Base-by-base conservation (phyloP, 2,888 invertebrate genomes). In the Dasysyrphus albostriatus region DNA sequence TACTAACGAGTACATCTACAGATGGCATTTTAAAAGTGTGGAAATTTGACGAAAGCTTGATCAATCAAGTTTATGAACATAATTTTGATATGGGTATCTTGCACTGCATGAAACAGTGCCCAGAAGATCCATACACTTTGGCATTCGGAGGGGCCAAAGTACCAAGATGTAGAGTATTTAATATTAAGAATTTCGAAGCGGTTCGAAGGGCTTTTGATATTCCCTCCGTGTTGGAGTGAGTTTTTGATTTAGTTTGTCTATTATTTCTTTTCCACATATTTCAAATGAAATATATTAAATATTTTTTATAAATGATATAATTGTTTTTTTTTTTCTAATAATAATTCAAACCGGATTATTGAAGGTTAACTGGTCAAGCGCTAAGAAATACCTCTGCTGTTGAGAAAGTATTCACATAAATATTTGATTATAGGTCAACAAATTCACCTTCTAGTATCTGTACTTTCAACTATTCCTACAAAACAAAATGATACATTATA, bases 21-120 rank as follows among this genome's bases (percentile, higher is more conserved):
- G 98, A 98, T 91, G 96, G 96, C 84, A 93, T 94, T n/a, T 91
- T 98, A 5, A 98, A 98, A 93, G 94, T 96, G 0, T 98, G 98
- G 98, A 98, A 98, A 90, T 94, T 91, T 72, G 89, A 89, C 80
- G 88, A 85, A 14, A 88, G 82, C 5, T 90, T 90, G 49, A 89
- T 91, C 1, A 91, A 90, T 34, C 90, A 91, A 54, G 90, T 92
- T 3, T 92, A 91, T 75, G 89, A 89, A 47, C 92, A 95, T 85
- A 92, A 94, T 88, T 93, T 95, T 75, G 94, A 94, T 80, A 94
- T 98, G 92, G 98, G 97, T 0, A 94, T 94, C 29, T 93, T 96
- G 72, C 95, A 96, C 90, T 96, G 96, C 90, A 93, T 96, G 88
- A 95, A 95, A 51, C 93, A 95, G 70, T 96, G 96, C 90, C 98